Evolutionary conservation across 37 sponge, comb jelly and placozoan genomes (phyloP), one percentile per base, ranked within the genome.

Genomic region (Axinella damicornis): DNA sequence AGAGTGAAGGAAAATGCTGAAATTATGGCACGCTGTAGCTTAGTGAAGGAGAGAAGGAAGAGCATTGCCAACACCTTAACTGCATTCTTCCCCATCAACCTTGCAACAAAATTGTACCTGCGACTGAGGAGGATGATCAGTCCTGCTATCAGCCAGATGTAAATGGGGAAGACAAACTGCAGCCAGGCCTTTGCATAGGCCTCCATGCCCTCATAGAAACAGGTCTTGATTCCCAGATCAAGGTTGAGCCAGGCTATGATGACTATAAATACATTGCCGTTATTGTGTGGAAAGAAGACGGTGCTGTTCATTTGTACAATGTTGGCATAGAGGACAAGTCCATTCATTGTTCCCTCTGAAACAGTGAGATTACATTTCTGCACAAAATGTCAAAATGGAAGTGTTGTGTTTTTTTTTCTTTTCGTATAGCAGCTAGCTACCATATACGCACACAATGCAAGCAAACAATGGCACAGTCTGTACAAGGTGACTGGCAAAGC

Each of bases 131-230:
- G 0, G 1, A 83, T 74, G 27, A 83, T 57, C 12, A 33, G 16
- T 14, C 28, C 71, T 20, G 73, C 73, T 31, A 83, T 33, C 12
- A 54, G 21, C 65, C 53, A 73, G 24, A 83, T 33, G 66, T 83
- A 83, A 21, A 83, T 14, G 21, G 84, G 84, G 46, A 83, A 83
- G 22, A 22, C 65, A 72, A 83, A 83, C 61, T 83, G 84, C 17
- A 83, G 84, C 84, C 84, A 83, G 0, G 53, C 32, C 19, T 60
- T 60, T n/a, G 64, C 25, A 56, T 83, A 83, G 41, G 27, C 46
- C 1, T 37, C 52, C 63, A 83, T 59, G 2, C 65, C 75, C 59
- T 83, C 22, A 4, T 39, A 73, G 53, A 83, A 83, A 35, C 84
- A 83, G 53, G 71, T 70, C 37, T 68, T 56, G 17, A 81, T 69